Evolutionary conservation across 2,888 invertebrate genomes (phyloP).

Genomic region (Tigriopus californicus): DNA sequence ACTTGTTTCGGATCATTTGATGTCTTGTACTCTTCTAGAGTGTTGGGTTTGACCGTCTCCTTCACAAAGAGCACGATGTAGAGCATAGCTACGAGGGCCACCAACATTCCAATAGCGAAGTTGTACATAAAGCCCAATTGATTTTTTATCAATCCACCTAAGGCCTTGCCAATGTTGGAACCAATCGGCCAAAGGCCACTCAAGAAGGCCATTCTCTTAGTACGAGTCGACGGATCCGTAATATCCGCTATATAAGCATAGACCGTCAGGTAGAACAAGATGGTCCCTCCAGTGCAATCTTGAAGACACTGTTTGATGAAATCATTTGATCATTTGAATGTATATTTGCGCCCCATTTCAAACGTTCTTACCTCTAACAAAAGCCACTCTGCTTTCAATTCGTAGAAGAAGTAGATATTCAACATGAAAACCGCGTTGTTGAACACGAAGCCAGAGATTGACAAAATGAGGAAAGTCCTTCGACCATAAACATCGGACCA

Average conservation of each 20-base stretch:
- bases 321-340: background rate
- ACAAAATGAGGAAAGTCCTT: background rate
- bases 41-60: too few species aligned
- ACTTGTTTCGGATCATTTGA: too few species aligned
- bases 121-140: too few species aligned
- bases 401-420: background rate
- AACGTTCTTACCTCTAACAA: background rate
- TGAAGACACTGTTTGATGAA: background rate
- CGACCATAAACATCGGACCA: constrained; percentile 12
- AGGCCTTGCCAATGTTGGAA: background rate
- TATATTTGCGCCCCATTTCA: too few species aligned
- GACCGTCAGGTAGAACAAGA: background rate
- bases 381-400: constrained; percentile 5
- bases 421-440: constrained; percentile 1
- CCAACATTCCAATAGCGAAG: too few species aligned
- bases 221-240: background rate
- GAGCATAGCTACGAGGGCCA: too few species aligned
- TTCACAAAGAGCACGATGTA: too few species aligned
- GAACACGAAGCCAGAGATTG: constrained; percentile 4
- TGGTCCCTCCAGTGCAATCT: constrained; percentile 2
- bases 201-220: constrained; percentile 7
- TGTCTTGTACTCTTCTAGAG: too few species aligned
- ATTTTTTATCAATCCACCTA: background rate
- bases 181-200: constrained; percentile 3
- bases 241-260: constrained; percentile 11